A percentile compares a stretch with the other conserved stretches of the same genome.
Evolutionary conservation across 2,797 vertebrate species (phyloP).

Genomic region (Leptatherina wallacei): DNA sequence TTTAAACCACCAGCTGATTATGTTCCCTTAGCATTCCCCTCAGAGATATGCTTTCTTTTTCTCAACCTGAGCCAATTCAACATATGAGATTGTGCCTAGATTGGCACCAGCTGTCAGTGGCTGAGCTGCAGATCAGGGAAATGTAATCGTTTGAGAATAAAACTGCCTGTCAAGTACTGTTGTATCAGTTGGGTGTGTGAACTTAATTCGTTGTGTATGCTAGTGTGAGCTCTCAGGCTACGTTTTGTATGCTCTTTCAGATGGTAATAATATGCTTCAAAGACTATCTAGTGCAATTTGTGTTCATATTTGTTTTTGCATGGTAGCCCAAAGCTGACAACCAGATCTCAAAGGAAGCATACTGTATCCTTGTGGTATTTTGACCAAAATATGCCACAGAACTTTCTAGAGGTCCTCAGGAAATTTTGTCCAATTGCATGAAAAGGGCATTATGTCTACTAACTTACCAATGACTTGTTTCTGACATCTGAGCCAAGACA

Average conservation of each 20-base stretch:
- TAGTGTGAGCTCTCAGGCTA: not conserved
- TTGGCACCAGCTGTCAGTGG: not conserved
- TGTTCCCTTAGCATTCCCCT: not conserved
- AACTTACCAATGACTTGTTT: not conserved
- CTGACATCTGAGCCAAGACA: not conserved
- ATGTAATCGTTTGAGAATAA: not conserved
- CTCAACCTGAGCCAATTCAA: not conserved
- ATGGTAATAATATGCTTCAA: not conserved
- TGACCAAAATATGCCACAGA: not conserved
- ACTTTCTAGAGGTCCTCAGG: not conserved
- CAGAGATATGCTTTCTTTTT: not conserved
- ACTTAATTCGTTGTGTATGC: not conserved
- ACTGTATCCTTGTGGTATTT: not conserved
- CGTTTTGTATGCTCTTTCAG: not conserved
- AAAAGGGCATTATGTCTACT: not conserved
- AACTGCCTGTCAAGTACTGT: not conserved
- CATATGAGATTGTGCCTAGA: not conserved
- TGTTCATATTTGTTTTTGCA: not conserved
- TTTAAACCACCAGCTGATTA: not conserved
- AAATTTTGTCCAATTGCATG: not conserved
- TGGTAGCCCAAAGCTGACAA: not conserved
- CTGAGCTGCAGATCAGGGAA: not conserved
- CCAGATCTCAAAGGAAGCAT: not conserved
- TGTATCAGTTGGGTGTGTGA: not conserved
- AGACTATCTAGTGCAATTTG: not conserved